Percentiles rank a stretch among this genome's conserved stretches.
phyloP scores from a whole-genome alignment of 2,113 vertebrate species.

The Forbesichthys papilliferus region DNA sequence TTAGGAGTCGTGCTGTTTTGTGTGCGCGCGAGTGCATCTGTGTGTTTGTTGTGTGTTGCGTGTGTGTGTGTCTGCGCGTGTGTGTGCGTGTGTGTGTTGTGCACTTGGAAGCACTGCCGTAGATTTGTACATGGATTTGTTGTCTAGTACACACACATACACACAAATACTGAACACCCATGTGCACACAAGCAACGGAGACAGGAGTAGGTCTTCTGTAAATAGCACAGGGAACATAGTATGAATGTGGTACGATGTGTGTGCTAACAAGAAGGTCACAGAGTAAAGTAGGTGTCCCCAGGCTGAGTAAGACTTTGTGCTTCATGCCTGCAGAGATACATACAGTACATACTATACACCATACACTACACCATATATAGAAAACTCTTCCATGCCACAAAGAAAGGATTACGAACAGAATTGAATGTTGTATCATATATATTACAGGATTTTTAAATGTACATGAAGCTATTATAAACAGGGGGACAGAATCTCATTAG shows the following conservation, averaged over 20 bases:
- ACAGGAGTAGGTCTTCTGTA: slow-evolving; percentile 33
- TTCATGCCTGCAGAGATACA: slow-evolving; percentile 7
- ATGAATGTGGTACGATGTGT: slow-evolving; percentile 47
- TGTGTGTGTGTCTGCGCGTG: slow-evolving; percentile 7
- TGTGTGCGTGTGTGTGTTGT: neutral
- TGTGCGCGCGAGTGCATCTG: slow-evolving; percentile 4
- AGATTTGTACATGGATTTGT: slow-evolving; percentile 29
- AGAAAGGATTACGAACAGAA: slow-evolving; percentile 1
- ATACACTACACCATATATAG: neutral
- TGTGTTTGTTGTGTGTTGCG: slow-evolving; percentile 16
- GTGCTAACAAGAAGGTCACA: slow-evolving; percentile 35
- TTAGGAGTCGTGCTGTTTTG: slow-evolving; percentile 23
- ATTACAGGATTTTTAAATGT: neutral
- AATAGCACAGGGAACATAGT: slow-evolving; percentile 14
- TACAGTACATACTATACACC: too few species aligned
- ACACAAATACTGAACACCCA: neutral
- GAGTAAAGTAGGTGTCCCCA: slow-evolving; percentile 40
- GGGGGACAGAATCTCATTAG: neutral
- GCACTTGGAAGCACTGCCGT: slow-evolving; percentile 1
- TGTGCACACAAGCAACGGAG: slow-evolving; percentile 3
- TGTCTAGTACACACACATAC: neutral
- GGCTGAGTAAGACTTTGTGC: slow-evolving; percentile 41
- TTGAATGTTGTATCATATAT: neutral
- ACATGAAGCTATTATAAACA: neutral
- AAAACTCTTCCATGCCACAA: neutral